Evolutionary conservation across 2,113 vertebrate species (phyloP), one percentile per base, ranked within the genome.

Genomic region (Macrotus californicus): DNA sequence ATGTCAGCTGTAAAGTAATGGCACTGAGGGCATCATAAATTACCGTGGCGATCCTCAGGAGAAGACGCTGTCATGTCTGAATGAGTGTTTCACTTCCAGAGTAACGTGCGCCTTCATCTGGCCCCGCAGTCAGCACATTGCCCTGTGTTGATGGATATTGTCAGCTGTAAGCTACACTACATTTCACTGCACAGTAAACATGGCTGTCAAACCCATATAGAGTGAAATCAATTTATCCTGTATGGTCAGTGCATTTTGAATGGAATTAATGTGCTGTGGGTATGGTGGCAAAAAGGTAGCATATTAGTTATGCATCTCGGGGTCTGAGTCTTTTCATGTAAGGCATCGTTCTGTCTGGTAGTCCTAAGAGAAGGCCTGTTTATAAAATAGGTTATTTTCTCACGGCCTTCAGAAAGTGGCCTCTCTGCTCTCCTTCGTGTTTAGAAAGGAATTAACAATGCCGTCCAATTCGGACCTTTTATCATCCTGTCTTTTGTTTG

Each of bases 141-240:
- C 99, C 99, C 99, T 96, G 92, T 98, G 98, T 99, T 99, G 99
- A 99, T 99, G 99, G 99, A 99, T 99, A 99, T 99, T 99, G 99
- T 99, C 99, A 99, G 99, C 98, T 98, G 98, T 98, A 99, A 98
- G 99, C 99, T 98, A 98, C 99, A 99, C 99, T 99, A 99, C 99
- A 99, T 99, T 99, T 99, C 99, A 99, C 98, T 99, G 99, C 99
- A 99, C 99, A 99, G 99, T 99, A 99, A 99, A 99, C 99, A 99
- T 99, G 99, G 99, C 99, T 99, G 99, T 99, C 99, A 99, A 99
- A 99, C 98, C 98, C 99, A 99, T 99, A 99, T 99, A 99, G 99
- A 99, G 99, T 99, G 99, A 99, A 99, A 99, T 99, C 99, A 99
- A 99, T 99, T 99, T 98, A 99, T 99, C 98, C 99, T 99, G 98